phyloP scores from a whole-genome alignment of 2,113 vertebrate species.

The Scomber colias region DNA sequence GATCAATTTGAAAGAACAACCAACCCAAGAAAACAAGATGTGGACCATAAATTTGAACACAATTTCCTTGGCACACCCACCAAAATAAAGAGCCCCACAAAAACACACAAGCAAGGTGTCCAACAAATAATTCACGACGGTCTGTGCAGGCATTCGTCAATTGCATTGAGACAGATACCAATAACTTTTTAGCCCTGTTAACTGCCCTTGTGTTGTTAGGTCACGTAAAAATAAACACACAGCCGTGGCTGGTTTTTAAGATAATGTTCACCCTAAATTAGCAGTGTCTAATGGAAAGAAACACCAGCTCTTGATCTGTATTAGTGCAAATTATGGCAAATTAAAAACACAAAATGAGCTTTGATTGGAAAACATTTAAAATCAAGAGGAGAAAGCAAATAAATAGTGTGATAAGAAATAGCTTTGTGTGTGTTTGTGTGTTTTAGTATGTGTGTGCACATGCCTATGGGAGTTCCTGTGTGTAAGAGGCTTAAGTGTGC shows the following conservation, averaged over 20 bases:
- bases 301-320: constrained; percentile 3
- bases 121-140: constrained; percentile 70
- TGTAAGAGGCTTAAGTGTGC: constrained; percentile 69
- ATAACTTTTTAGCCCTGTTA: constrained; percentile 58
- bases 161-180: constrained; percentile 65
- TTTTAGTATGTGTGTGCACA: constrained; percentile 46
- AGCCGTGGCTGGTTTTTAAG: constrained; percentile 23
- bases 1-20: constrained; percentile 76
- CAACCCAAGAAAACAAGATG: constrained; percentile 72
- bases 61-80: constrained; percentile 65
- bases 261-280: constrained; percentile 1
- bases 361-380: constrained; percentile 13
- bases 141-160: constrained; percentile 58
- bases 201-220: constrained; percentile 62
- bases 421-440: constrained; percentile 60
- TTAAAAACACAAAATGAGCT: constrained; percentile 10
- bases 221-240: constrained; percentile 68
- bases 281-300: not conserved
- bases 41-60: constrained; percentile 78
- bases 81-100: constrained; percentile 58
- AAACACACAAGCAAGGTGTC: constrained; percentile 78
- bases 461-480: constrained; percentile 75
- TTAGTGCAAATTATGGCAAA: constrained; percentile 13
- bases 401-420: constrained; percentile 24
- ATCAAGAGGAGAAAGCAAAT: constrained; percentile 43